Conservation (phyloP, 1,140 invertebrate species). For the Diplogasteroides magnus region DNA sequence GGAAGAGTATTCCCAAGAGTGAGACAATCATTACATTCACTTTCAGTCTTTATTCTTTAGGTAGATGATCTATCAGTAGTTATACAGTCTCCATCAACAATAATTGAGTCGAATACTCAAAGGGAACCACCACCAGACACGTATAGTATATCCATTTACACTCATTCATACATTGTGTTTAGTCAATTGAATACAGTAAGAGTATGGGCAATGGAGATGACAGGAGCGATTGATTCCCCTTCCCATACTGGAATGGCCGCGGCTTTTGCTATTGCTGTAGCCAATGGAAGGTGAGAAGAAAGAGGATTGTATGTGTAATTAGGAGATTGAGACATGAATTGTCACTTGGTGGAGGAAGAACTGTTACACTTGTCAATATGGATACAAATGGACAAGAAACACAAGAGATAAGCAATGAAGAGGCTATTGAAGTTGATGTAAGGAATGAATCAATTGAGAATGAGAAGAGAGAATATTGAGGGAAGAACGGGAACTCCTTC, state of each 20-base stretch:
- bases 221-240: neutral
- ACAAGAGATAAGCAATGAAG: neutral
- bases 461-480: neutral
- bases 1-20: neutral
- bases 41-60: neutral
- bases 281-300: slow-evolving; percentile 1
- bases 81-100: neutral
- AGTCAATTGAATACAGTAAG: neutral
- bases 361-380: neutral
- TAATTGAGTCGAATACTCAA: neutral
- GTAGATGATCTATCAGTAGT: neutral
- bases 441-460: neutral
- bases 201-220: neutral
- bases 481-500: no score
- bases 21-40: no score
- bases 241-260: neutral
- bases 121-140: neutral
- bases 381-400: neutral
- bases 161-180: no score
- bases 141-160: neutral
- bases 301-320: no score
- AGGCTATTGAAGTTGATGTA: no score
- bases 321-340: neutral
- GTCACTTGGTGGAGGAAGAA: neutral
- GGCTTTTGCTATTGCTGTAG: neutral